Conservation (phyloP, 2,797 vertebrate species). For the Alca torda region DNA sequence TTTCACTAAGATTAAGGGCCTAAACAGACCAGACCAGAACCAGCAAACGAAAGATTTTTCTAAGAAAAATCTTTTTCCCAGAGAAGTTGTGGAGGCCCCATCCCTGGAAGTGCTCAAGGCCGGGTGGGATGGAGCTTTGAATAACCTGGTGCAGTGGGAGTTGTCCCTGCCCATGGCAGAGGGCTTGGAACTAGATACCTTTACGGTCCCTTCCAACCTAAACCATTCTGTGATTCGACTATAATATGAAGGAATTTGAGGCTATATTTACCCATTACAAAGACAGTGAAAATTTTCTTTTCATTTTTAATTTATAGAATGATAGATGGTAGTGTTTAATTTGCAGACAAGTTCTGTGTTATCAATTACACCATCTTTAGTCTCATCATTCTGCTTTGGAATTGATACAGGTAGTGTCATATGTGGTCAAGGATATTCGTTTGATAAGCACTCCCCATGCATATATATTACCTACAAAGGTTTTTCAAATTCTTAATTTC, state of each 20-base stretch:
- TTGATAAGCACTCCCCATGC: background rate
- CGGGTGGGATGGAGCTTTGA: background rate
- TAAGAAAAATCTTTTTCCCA: background rate
- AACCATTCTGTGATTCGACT: background rate
- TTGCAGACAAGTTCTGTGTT: background rate
- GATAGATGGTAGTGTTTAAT: background rate
- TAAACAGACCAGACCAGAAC: background rate
- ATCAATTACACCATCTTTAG: background rate
- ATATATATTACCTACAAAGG: background rate
- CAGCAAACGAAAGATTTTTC: background rate
- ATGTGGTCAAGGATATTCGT: background rate
- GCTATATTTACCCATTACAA: background rate
- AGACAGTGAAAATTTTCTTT: background rate
- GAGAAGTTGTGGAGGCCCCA: background rate
- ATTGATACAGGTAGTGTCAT: background rate
- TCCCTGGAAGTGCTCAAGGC: background rate
- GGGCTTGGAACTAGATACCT: background rate
- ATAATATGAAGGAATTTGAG: background rate
- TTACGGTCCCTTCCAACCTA: background rate
- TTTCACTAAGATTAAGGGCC: background rate
- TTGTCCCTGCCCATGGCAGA: background rate
- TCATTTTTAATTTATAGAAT: background rate
- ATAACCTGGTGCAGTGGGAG: background rate
- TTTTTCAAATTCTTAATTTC: background rate
- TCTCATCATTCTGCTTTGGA: background rate